Base-by-base conservation (phyloP, 2,888 invertebrate genomes). In the Pterostichus madidus region DNA sequence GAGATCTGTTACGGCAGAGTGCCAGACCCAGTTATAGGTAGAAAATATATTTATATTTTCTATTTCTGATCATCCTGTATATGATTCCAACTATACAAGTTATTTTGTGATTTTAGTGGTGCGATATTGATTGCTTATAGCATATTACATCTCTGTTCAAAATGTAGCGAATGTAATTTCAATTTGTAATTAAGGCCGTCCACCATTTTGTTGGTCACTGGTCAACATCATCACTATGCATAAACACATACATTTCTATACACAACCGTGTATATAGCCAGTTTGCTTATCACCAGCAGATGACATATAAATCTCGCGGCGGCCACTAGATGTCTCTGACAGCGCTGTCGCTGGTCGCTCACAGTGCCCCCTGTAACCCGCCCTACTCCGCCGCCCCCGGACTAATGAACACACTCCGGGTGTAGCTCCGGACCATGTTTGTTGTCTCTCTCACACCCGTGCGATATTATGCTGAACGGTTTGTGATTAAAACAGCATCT, bases 251-350 rank as follows among this genome's bases (percentile, higher is more conserved):
- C 77, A 83, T 83, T 76, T 77, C 49, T 83, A 83, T 77, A 83
- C 53, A 83, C 76, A 73, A 56, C 24, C 68, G 52, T 83, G 77
- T 83, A 76, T 83, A 83, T 76, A 75, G 83, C 49, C 52, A 35
- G 83, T 76, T 64, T 52, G 83, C 83, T 83, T 86, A 87, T 89
- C 88, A 88, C 85, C 86, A 86, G 86, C 89, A 89, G 89, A 89
- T 89, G 89, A 88, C 88, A 87, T 88, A 89, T 89, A 89, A 89
- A 89, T 89, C 88, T 88, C 86, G 64, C 85, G 86, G 85, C 86
- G 87, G 87, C 88, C 87, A 89, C 89, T 89, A 88, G 88, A 89
- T 89, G 89, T 88, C 89, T 89, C 85, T 86, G 86, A 84, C 89
- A 89, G 89, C 78, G 75, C 82, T 64, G 76, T 83, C 78, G 79